Evolutionary conservation across 1,140 invertebrate genomes (phyloP), one percentile per base, ranked within the genome.

Genomic region (Contarinia nasturtii): DNA sequence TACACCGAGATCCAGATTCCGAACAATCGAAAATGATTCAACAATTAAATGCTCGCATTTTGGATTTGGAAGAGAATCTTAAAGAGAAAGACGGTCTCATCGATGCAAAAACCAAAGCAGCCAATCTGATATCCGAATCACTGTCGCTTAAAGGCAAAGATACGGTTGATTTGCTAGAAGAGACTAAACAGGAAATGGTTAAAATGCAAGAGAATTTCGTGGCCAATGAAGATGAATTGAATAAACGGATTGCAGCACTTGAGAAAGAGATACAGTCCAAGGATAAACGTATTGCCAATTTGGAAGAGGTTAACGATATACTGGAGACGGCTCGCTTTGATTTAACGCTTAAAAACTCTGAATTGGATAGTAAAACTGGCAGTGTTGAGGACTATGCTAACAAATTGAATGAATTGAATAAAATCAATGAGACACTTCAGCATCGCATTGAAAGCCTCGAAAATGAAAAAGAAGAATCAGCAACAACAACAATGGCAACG

Each of bases 21-120:
- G 61, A 48, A 60, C 63, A 50, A 49, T 63, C 14, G 60, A 57
- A 43, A 56, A 57, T 47, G 53, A 69, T 78, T 48, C 61, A 68
- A 50, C 72, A 76, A 58, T 59, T 82, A 51, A 77, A 84, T 58
- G 72, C 69, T 10, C 71, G 66, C 50, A 69, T 82, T 44, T 55
- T 81, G 33, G 79, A 81, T 63, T 66, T 82, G 46, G 75, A 79
- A 66, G 85, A 88, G 64, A 81, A 78, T 63, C 68, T 87, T 17
- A 79, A 78, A 56, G 86, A 89, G 57, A 89, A 89, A 61, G 83
- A 88, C 60, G 78, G 80, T 55, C 80, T 91, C 40, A 86, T 89
- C 56, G 76, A 83, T 61, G 79, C 86, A 11, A 75, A 85, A 61
- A 87, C 82, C 51, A 77, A 79, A 65, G 85, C 86, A 17, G 75